These are phyloP conservation scores for Aegotheles bennettii DNA, from an alignment of 2,113 vertebrate species.

Conservation along the genomic window DNA sequence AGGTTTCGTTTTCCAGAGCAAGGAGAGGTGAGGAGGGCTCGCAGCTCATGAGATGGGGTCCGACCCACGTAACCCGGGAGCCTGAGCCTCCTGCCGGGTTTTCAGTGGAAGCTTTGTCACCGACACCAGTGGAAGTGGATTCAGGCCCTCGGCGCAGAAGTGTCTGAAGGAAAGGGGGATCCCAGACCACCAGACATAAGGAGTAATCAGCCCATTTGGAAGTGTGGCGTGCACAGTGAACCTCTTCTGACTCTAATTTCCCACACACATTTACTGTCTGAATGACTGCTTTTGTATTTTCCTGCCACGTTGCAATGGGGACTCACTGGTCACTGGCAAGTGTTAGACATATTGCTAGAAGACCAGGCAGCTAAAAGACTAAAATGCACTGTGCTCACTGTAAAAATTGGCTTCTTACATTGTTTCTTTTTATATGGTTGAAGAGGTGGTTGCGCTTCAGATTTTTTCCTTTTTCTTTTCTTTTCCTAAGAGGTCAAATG, in stretches of 20 bases:
- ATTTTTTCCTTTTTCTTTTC: slow-evolving; percentile 3
- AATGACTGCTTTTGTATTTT: slow-evolving; percentile 22
- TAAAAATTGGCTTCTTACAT: slow-evolving; percentile 70
- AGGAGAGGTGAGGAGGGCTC: not conserved
- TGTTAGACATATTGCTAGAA: slow-evolving; percentile 37
- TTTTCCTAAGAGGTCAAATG: slow-evolving; percentile 50
- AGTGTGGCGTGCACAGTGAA: not conserved
- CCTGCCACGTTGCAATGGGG: not conserved
- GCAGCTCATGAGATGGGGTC: fast-evolving
- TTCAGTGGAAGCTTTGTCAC: not conserved
- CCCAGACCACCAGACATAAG: not conserved
- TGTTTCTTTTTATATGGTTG: slow-evolving; percentile 58
- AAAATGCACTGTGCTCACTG: slow-evolving; percentile 55
- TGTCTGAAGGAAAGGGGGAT: not conserved
- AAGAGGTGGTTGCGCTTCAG: slow-evolving; percentile 47
- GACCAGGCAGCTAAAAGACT: slow-evolving; percentile 71
- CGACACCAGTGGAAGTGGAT: not conserved
- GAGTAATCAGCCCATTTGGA: not conserved
- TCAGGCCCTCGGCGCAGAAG: not conserved
- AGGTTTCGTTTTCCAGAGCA: not conserved
- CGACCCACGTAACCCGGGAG: fast-evolving
- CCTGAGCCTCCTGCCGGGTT: not conserved
- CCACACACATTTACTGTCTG: not conserved
- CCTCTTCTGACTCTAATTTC: not conserved
- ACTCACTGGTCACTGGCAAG: slow-evolving; percentile 9